These are phyloP conservation scores for Leucoraja erinaceus DNA, from an alignment of 2,113 vertebrate species.

Conservation along the genomic window DNA sequence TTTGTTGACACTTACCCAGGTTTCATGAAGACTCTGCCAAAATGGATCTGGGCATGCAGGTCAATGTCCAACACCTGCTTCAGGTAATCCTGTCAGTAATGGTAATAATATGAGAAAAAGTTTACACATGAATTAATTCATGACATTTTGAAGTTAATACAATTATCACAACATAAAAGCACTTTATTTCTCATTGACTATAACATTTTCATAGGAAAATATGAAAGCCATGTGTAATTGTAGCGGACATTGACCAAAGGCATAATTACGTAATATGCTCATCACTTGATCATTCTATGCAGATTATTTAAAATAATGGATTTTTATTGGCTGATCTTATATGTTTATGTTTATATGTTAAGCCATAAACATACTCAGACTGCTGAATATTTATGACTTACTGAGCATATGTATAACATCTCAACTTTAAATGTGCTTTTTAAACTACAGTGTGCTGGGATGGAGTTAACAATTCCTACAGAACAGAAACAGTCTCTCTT, in stretches of 20 bases:
- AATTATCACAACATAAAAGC: background rate
- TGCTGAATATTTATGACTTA: background rate
- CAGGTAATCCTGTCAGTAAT: slow-evolving; percentile 82
- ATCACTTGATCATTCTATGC: background rate
- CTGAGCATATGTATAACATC: background rate
- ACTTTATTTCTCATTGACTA: background rate
- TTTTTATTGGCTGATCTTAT: background rate
- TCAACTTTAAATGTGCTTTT: background rate
- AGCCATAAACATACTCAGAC: background rate
- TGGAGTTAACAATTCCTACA: too few species aligned
- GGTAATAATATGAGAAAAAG: slow-evolving; percentile 43
- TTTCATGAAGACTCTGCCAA: slow-evolving; percentile 98
- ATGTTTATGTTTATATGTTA: too few species aligned
- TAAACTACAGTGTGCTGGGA: too few species aligned
- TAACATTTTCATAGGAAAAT: background rate
- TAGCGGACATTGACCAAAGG: background rate
- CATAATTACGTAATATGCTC: background rate
- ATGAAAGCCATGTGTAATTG: background rate
- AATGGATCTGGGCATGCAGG: slow-evolving; percentile 98
- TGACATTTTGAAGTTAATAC: slow-evolving; percentile 2
- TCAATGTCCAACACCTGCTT: slow-evolving; percentile 99
- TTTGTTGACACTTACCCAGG: slow-evolving; percentile 76
- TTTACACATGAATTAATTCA: background rate
- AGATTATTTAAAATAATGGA: background rate
- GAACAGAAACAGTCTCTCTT: too few species aligned